A percentile compares a stretch with the other conserved stretches of the same genome.
phyloP scores from a whole-genome alignment of 2,797 vertebrate genomes.

The Martes flavigula region DNA sequence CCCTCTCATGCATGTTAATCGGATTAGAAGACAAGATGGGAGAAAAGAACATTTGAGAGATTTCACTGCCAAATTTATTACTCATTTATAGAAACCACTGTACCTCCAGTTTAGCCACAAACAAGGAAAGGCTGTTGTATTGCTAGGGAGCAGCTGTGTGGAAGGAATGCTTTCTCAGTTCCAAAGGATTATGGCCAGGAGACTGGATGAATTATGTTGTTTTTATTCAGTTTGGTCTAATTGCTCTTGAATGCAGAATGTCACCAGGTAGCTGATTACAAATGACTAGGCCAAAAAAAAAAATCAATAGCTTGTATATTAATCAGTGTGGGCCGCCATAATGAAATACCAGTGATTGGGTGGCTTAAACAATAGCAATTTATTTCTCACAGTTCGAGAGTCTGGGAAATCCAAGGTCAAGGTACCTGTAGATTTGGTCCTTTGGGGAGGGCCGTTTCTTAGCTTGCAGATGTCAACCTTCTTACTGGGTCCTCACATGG shows the following conservation, averaged over 20 bases:
- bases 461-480: background rate
- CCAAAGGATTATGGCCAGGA: background rate
- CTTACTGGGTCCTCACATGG: background rate
- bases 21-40: background rate
- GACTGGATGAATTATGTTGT: background rate
- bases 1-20: background rate
- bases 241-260: background rate
- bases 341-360: fast-evolving
- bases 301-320: background rate
- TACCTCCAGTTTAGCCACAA: background rate
- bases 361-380: background rate
- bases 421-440: background rate
- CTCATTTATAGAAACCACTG: background rate
- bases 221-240: background rate
- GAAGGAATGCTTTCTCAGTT: background rate
- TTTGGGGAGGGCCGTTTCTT: too few species aligned
- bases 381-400: background rate
- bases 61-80: background rate
- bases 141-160: background rate
- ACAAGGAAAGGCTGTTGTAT: too few species aligned
- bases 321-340: background rate
- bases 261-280: background rate
- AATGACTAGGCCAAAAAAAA: background rate
- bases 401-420: background rate
- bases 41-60: background rate